Conservation (phyloP, 37 sponge, comb jelly and placozoan species). For the Lycopodina hypogea region DNA sequence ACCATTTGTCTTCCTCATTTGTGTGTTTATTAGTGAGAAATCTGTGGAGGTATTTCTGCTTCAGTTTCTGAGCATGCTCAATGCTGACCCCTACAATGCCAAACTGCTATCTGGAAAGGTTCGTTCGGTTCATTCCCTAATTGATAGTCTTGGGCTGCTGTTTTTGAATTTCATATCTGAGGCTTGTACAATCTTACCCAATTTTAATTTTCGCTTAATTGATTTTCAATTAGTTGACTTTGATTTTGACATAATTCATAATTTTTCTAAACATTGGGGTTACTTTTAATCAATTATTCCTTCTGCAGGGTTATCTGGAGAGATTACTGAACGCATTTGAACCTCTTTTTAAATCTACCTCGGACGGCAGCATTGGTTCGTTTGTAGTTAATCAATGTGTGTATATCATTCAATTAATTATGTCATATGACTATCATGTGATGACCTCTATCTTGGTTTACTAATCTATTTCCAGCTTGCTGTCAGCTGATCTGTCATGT, state of each 20-base stretch:
- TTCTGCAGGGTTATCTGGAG: slow-evolving; percentile 39
- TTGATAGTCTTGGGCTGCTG: too few species aligned
- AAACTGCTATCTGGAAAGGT: slow-evolving; percentile 57
- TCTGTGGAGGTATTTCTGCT: slow-evolving; percentile 57
- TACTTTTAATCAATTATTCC: too few species aligned
- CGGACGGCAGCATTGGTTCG: slow-evolving; percentile 57
- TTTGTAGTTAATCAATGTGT: slow-evolving; percentile 16
- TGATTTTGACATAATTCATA: too few species aligned
- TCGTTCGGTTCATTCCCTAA: too few species aligned
- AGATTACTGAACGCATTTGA: slow-evolving; percentile 42
- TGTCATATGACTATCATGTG: neutral
- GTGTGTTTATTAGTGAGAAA: slow-evolving; percentile 33
- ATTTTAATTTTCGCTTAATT: too few species aligned
- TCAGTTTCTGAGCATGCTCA: slow-evolving; percentile 45
- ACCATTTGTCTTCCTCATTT: neutral
- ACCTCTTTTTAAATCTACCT: slow-evolving; percentile 25
- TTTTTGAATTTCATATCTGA: too few species aligned
- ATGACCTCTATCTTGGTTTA: neutral
- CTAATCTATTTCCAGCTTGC: slow-evolving; percentile 25
- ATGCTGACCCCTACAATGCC: slow-evolving; percentile 40
- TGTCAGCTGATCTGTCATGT: slow-evolving; percentile 50
- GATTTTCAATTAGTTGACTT: too few species aligned
- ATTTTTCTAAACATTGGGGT: too few species aligned
- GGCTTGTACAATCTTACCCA: too few species aligned
- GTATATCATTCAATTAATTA: neutral